Conservation (phyloP, 2,113 vertebrate species). For the Eleginops maclovinus region DNA sequence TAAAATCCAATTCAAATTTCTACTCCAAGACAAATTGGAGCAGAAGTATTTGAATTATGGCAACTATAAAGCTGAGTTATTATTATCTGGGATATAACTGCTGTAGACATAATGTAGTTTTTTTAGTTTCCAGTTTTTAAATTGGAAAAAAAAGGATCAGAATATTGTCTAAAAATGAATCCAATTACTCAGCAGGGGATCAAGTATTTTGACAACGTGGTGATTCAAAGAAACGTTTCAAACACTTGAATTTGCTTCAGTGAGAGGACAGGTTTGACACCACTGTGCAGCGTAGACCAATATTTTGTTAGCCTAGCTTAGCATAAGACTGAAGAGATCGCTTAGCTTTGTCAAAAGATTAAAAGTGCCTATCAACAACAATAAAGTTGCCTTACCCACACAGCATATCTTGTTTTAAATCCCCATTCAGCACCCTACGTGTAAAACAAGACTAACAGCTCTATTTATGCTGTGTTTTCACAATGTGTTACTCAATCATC, state of each 20-base stretch:
- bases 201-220: background rate
- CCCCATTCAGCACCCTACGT: too few relatives aligned
- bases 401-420: background rate
- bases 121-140: slow-evolving; percentile 17
- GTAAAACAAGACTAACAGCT: background rate
- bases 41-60: background rate
- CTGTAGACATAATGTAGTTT: background rate
- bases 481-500: too few relatives aligned
- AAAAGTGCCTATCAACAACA: too few relatives aligned
- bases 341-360: too few relatives aligned
- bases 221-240: background rate
- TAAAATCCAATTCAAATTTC: slow-evolving; percentile 6
- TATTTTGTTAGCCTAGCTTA: too few relatives aligned
- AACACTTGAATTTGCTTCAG: background rate
- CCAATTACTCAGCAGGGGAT: background rate
- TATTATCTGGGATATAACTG: background rate
- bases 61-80: slow-evolving; percentile 36
- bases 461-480: too few relatives aligned
- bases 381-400: too few relatives aligned
- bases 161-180: background rate
- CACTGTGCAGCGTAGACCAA: too few relatives aligned
- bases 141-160: background rate
- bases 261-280: background rate
- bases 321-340: too few relatives aligned
- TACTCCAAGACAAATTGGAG: slow-evolving; percentile 30